These are phyloP conservation scores for Copidosoma aretas DNA, from an alignment of 2,888 invertebrate species.

Conservation along the genomic window DNA sequence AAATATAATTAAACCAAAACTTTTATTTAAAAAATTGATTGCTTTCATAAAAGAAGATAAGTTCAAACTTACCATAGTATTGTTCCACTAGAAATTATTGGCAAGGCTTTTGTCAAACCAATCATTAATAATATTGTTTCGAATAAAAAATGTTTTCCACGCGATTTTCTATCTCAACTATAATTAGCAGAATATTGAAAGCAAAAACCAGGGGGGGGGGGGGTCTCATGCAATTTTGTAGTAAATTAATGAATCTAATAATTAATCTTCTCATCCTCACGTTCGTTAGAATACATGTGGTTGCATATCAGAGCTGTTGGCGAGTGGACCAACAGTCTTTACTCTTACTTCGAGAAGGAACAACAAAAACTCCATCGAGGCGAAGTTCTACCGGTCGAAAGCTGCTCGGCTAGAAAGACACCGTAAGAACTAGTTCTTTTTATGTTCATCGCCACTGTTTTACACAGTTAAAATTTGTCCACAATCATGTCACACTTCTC, in stretches of 20 bases:
- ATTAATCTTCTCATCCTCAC: background rate
- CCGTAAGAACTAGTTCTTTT: constrained; percentile 47
- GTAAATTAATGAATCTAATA: too few species aligned
- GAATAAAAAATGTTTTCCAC: too few species aligned
- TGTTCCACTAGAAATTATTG: too few species aligned
- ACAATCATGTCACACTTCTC: background rate
- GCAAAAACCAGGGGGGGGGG: too few species aligned
- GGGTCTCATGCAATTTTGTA: too few species aligned
- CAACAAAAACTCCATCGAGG: constrained; percentile 77
- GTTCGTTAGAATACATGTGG: constrained; percentile 81
- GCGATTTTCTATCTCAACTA: constrained; percentile 12
- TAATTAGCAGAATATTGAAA: background rate
- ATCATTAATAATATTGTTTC: too few species aligned
- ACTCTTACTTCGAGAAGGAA: constrained; percentile 84
- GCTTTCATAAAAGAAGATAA: too few species aligned
- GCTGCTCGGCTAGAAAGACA: constrained; percentile 46
- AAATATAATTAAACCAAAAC: too few species aligned
- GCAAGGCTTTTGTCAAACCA: too few species aligned
- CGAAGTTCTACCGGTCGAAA: constrained; percentile 65
- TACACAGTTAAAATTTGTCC: constrained; percentile 2
- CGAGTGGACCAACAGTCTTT: constrained; percentile 90
- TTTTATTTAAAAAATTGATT: too few species aligned
- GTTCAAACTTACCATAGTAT: too few species aligned
- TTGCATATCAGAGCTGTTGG: constrained; percentile 92
- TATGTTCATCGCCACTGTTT: too few species aligned